Percentiles rank a stretch among this genome's conserved stretches.
Evolutionary conservation across 2,888 invertebrate genomes (phyloP).

Genomic region (Epistrophe eligans): DNA sequence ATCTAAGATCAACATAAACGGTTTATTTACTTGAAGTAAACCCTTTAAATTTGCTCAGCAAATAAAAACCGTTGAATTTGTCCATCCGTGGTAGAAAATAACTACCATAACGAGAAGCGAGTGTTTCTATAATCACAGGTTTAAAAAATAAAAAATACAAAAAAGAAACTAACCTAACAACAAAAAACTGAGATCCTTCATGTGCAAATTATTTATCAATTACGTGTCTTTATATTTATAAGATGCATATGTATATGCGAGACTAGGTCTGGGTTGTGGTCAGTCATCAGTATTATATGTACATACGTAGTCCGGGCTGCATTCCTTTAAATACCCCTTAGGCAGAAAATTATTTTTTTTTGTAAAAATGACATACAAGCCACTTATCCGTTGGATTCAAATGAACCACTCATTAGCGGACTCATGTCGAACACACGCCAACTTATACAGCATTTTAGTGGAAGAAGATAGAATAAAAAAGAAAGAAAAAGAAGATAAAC

Average conservation of each 20-base stretch:
- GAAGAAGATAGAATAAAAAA: background rate
- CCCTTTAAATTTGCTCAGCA: constrained; percentile 50
- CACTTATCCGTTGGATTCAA: constrained; percentile 71
- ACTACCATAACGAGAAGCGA: background rate
- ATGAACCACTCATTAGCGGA: constrained; percentile 72
- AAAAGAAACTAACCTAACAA: constrained; percentile 7
- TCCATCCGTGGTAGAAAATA: constrained; percentile 4
- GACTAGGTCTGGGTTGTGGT: constrained; percentile 31
- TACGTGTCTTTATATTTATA: too few relatives aligned
- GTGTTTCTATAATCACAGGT: constrained; percentile 42
- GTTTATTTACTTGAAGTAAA: constrained; percentile 24
- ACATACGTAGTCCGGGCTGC: background rate
- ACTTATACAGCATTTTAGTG: background rate
- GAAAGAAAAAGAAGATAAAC: constrained; percentile 5
- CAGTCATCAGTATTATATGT: background rate
- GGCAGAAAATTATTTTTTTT: constrained; percentile 50
- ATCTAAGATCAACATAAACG: constrained; percentile 28
- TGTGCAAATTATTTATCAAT: constrained; percentile 70
- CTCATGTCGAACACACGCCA: constrained; percentile 69
- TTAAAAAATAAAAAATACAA: background rate
- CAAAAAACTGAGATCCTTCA: constrained; percentile 38
- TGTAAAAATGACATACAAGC: constrained; percentile 50
- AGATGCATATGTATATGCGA: background rate
- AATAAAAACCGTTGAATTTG: constrained; percentile 46
- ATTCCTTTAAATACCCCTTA: constrained; percentile 36